Conservation (phyloP, 2,113 vertebrate genomes). For the Pelecanus crispus region DNA sequence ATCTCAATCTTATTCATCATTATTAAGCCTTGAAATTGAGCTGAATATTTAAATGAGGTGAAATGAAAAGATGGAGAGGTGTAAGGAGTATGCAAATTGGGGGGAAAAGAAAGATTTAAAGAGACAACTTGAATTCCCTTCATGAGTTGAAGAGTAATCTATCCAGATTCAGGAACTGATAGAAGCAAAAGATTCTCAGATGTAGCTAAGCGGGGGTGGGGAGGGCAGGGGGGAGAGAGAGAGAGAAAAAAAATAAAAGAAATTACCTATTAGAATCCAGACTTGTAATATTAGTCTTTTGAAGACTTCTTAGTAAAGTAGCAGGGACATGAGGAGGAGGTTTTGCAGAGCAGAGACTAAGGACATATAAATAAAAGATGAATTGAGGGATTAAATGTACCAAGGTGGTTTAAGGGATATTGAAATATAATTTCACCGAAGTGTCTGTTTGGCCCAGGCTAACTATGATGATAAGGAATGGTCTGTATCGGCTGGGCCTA, state of each 20-base stretch:
- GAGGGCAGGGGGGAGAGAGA: no score
- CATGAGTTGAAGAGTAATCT: constrained; percentile 10
- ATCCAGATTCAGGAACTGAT: neutral
- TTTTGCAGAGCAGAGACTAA: neutral
- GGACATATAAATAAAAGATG: constrained; percentile 31
- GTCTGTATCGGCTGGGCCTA: neutral
- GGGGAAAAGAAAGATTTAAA: constrained; percentile 51
- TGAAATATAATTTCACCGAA: neutral
- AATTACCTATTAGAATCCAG: constrained; percentile 11
- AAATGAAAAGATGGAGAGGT: constrained; percentile 60
- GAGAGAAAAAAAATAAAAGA: neutral
- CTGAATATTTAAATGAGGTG: constrained; percentile 74
- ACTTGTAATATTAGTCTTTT: constrained; percentile 34
- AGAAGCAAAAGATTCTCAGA: neutral
- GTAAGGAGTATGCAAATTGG: neutral
- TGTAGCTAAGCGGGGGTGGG: neutral
- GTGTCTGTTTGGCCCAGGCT: neutral
- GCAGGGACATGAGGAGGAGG: neutral
- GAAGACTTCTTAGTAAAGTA: constrained; percentile 39
- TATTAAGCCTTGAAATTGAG: constrained; percentile 72
- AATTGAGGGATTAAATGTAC: constrained; percentile 35
- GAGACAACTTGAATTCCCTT: constrained; percentile 32
- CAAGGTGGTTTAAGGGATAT: neutral
- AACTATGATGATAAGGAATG: neutral
- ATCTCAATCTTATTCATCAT: constrained; percentile 78